phyloP scores from a whole-genome alignment of 2,888 invertebrate genomes.

The Brachypalpus laphriformis region DNA sequence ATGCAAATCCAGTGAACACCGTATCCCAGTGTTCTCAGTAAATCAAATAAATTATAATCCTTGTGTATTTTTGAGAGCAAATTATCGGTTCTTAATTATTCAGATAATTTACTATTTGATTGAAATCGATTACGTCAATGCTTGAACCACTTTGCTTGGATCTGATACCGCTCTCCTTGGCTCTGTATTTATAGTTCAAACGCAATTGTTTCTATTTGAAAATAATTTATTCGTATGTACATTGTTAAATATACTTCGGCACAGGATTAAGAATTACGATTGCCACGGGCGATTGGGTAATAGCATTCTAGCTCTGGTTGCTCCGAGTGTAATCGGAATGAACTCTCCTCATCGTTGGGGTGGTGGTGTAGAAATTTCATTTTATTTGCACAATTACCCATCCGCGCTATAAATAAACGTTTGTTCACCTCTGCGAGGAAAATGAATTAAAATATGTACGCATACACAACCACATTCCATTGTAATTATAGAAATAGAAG shows the following conservation, averaged over 20 bases:
- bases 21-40: no score
- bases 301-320: slow-evolving; percentile 16
- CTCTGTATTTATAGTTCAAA: slow-evolving; percentile 26
- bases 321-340: slow-evolving; percentile 35
- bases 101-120: slow-evolving; percentile 11
- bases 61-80: neutral
- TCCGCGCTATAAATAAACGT: slow-evolving; percentile 62
- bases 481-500: slow-evolving; percentile 66
- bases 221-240: slow-evolving; percentile 10
- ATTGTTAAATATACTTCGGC: neutral
- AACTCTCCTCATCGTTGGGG: slow-evolving; percentile 7
- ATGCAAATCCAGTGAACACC: no score
- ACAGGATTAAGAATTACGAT: slow-evolving; percentile 39
- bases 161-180: neutral
- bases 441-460: slow-evolving; percentile 41
- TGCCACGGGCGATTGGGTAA: slow-evolving; percentile 43
- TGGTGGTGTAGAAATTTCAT: slow-evolving; percentile 27
- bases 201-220: slow-evolving; percentile 7
- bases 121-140: slow-evolving; percentile 30
- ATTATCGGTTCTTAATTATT: slow-evolving; percentile 11
- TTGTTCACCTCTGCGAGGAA: slow-evolving; percentile 64
- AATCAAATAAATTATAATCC: neutral
- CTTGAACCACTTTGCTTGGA: slow-evolving; percentile 9
- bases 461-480: slow-evolving; percentile 43
- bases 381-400: slow-evolving; percentile 59